phyloP scores from a whole-genome alignment of 64 coral and sea anemone species.

The Stylophora pistillata region DNA sequence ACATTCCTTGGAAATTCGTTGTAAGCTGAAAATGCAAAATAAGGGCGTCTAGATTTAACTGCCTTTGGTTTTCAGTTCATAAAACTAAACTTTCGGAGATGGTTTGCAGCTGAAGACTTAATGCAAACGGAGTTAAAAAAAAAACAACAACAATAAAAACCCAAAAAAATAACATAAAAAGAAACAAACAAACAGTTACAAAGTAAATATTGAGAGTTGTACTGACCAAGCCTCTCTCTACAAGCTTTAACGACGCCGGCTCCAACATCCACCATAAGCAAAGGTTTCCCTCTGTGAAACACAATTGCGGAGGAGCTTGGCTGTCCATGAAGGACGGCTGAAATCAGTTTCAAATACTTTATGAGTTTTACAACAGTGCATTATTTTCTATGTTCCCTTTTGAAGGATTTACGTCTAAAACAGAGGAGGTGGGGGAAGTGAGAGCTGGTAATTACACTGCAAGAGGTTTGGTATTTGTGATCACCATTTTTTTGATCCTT shows the following conservation, averaged over 20 bases:
- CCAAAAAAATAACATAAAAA: background rate
- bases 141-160: background rate
- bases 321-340: slow-evolving; percentile 62
- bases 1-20: slow-evolving; percentile 53
- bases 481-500: too few relatives aligned
- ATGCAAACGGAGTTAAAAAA: background rate
- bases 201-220: background rate
- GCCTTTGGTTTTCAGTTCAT: too few relatives aligned
- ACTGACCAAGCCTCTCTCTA: slow-evolving; percentile 69
- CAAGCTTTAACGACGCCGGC: slow-evolving; percentile 57
- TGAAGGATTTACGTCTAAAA: too few relatives aligned
- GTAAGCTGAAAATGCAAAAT: background rate
- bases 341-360: background rate
- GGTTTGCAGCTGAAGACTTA: too few relatives aligned
- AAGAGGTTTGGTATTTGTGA: too few relatives aligned
- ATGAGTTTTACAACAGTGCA: too few relatives aligned
- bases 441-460: too few relatives aligned
- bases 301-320: slow-evolving; percentile 65
- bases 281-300: slow-evolving; percentile 51
- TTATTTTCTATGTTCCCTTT: too few relatives aligned
- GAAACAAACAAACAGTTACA: background rate
- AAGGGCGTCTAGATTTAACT: background rate
- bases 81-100: too few relatives aligned
- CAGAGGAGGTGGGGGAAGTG: too few relatives aligned
- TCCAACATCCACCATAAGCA: slow-evolving; percentile 66